phyloP scores from a whole-genome alignment of 2,113 vertebrate genomes.

The Tachuris rubrigastra region DNA sequence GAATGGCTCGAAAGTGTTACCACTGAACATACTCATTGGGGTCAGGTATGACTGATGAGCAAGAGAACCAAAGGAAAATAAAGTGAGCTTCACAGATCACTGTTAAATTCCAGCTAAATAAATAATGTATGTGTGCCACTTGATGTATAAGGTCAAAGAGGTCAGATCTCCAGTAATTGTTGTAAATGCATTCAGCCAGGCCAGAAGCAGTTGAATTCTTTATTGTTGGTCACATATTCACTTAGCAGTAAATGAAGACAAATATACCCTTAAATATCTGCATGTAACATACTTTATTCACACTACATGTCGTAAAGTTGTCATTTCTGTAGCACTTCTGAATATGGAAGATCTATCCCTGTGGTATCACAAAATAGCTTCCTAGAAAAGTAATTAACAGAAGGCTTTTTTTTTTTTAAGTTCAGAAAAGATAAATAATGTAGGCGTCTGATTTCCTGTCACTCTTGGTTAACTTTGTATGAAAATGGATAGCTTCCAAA shows the following conservation, averaged over 20 bases:
- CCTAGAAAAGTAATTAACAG: conserved; percentile 76
- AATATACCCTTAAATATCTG: conserved; percentile 26
- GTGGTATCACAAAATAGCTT: conserved; percentile 68
- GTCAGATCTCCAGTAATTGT: conserved; percentile 27
- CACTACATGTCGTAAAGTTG: conserved; percentile 4
- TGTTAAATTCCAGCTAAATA: conserved; percentile 62
- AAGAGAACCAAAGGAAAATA: conserved; percentile 14
- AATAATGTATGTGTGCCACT: not conserved
- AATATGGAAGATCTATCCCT: conserved; percentile 45
- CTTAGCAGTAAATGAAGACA: conserved; percentile 44
- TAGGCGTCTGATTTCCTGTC: conserved; percentile 71
- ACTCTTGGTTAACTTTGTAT: conserved; percentile 77
- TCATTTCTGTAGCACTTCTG: conserved; percentile 19
- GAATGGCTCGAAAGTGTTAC: not conserved
- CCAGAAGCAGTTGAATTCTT: conserved; percentile 32
- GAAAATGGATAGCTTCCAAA: conserved; percentile 78
- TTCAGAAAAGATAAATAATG: conserved; percentile 69
- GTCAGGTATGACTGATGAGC: conserved; percentile 5
- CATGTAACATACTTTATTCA: conserved; percentile 17
- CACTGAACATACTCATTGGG: not conserved
- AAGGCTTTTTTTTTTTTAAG: not conserved
- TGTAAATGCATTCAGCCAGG: not conserved
- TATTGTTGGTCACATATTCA: conserved; percentile 16
- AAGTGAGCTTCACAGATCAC: conserved; percentile 11
- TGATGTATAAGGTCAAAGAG: conserved; percentile 32